These are phyloP conservation scores for Aricia agestis DNA, from an alignment of 1,140 invertebrate genomes.

Conservation along the genomic window DNA sequence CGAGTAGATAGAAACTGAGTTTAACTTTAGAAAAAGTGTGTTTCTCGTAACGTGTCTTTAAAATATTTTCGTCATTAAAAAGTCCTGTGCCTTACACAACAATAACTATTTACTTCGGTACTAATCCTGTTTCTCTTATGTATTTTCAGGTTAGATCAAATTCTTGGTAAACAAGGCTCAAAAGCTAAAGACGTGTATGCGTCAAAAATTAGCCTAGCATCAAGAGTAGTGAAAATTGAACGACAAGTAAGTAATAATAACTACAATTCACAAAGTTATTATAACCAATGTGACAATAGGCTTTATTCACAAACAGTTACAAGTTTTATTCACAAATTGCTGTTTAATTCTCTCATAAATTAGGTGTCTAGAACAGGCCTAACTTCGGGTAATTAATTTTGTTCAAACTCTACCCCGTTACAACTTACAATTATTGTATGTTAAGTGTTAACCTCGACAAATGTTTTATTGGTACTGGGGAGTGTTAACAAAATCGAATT, in stretches of 20 bases:
- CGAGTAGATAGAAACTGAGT: conserved; percentile 9
- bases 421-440: not conserved
- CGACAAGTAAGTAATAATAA: conserved; percentile 83
- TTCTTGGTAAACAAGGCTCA: conserved; percentile 94
- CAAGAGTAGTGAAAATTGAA: conserved; percentile 96
- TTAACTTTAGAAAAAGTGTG: not conserved
- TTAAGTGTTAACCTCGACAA: not conserved
- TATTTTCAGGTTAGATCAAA: conserved; percentile 89
- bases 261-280: not conserved
- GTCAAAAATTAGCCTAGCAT: conserved; percentile 94
- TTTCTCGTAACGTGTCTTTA: not conserved
- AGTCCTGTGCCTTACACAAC: not conserved
- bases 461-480: not conserved
- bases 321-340: too few species aligned
- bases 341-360: not conserved
- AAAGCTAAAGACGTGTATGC: conserved; percentile 96
- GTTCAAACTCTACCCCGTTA: not conserved
- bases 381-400: conserved; percentile 3
- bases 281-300: not conserved
- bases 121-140: not conserved
- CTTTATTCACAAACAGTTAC: too few species aligned
- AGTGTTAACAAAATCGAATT: too few species aligned
- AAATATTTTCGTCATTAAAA: not conserved
- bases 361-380: not conserved
- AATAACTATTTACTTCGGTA: not conserved